A percentile compares a stretch with the other conserved stretches of the same genome.
These are phyloP conservation scores for Alosa alosa DNA, from an alignment of 2,113 vertebrate genomes.

Conservation along the genomic window DNA sequence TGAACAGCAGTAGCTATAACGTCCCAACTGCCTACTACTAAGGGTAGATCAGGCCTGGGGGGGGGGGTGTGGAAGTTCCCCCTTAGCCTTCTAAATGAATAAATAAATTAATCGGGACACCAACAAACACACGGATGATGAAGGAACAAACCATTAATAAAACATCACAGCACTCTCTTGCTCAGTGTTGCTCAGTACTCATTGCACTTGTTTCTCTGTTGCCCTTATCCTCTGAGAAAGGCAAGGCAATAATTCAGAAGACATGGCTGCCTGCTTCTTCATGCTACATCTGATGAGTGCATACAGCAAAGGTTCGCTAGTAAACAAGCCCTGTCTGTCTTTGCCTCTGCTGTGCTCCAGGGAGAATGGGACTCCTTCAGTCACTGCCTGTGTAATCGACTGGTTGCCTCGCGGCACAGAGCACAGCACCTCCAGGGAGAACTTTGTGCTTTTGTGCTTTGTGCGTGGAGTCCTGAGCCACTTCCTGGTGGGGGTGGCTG, in stretches of 20 bases:
- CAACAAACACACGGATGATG: neutral
- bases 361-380: neutral
- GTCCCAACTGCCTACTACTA: neutral
- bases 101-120: neutral
- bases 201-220: neutral
- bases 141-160: neutral
- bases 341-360: neutral
- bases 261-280: neutral
- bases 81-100: neutral
- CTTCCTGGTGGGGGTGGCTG: neutral
- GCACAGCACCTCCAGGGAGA: neutral
- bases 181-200: neutral
- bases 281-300: neutral
- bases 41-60: neutral
- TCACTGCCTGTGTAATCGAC: neutral
- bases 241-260: neutral
- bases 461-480: neutral
- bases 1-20: neutral
- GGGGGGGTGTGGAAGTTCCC: neutral
- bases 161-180: neutral
- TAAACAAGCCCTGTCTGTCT: neutral
- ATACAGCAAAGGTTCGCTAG: neutral
- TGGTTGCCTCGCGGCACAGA: neutral
- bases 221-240: too few relatives aligned
- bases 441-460: neutral